Base-by-base conservation (phyloP, 1,140 invertebrate genomes). In the Littorina saxatilis region DNA sequence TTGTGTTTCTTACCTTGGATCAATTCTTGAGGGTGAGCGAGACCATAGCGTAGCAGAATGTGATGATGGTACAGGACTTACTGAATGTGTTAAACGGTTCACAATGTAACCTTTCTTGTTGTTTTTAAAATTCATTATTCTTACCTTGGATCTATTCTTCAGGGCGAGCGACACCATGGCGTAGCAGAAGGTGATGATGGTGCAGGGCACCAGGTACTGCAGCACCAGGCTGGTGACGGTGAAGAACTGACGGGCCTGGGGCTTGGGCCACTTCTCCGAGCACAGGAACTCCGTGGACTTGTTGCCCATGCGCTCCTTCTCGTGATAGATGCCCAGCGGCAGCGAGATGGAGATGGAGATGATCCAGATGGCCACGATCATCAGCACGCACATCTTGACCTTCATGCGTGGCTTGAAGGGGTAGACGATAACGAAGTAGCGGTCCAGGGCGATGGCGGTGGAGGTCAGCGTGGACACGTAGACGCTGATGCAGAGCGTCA, bases 391-490 rank as follows among this genome's bases (percentile, higher is more conserved):
- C 61, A 93, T 90, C 83, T 92, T 87, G 20, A 92, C 94, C 89
- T 96, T 96, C 96, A 99, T 98, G 68, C 97, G 94, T 2, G 96
- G 96, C 87, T 96, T 94, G 90, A 99, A 99, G 0, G 98, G 98
- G 89, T 99, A 98, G 29, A 99, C 97, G 88, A 99, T 99, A 35
- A 99, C 98, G 88, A 98, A 96, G 91, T 97, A 99, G 70, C 98
- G 94, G 92, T 99, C 98, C 39, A 99, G 95, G 2, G 98, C 98
- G 85, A 99, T 99, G 32, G 97, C 97, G 0, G 97, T 99, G 20
- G 99, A 94, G 0, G 98, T 99, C 70, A 99, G 93, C 0, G 98
- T 99, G 20, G 97, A 99, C 76, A 99, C 98, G 93, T 99, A 99
- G 11, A 99, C 97, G 75, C 89, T 90, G 47, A 93, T 90, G 39